These are phyloP conservation scores for Manis crassicaudata DNA, from an alignment of 2,797 vertebrate species.

Conservation along the genomic window DNA sequence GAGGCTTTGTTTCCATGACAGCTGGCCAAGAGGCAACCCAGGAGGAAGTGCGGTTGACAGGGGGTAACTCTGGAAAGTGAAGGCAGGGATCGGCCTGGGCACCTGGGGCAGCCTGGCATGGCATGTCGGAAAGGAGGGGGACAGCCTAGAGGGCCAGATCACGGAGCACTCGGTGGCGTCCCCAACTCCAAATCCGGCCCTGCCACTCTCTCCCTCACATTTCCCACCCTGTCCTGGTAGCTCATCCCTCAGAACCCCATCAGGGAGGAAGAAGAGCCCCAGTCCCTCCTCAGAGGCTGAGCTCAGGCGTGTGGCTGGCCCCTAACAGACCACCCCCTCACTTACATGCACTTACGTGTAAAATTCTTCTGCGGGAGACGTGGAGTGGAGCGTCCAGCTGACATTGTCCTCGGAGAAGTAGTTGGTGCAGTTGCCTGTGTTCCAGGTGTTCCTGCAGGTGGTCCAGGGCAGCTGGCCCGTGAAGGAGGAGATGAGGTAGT, in stretches of 20 bases:
- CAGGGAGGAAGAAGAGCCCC: background rate
- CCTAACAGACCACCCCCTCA: conserved; percentile 72
- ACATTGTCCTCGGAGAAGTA: conserved; percentile 93
- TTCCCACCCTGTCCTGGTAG: background rate
- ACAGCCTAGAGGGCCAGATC: background rate
- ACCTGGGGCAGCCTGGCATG: background rate
- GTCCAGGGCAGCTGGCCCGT: conserved; percentile 94
- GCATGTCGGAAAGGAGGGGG: background rate
- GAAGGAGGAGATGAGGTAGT: conserved; percentile 97
- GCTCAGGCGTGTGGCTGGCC: background rate
- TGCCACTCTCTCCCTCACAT: background rate
- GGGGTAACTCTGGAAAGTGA: background rate
- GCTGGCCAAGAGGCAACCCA: background rate
- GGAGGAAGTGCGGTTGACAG: background rate
- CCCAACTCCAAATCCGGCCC: background rate
- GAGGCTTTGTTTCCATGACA: background rate
- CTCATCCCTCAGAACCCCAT: background rate
- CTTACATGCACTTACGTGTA: conserved; percentile 97
- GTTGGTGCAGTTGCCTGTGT: conserved; percentile 94
- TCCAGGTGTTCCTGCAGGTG: conserved; percentile 95
- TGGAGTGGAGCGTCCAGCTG: conserved; percentile 93
- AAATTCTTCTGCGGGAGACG: conserved; percentile 98
- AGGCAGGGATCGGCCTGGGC: background rate
- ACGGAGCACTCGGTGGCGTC: background rate
- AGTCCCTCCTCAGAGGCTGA: background rate